A percentile compares a stretch with the other conserved stretches of the same genome.
Evolutionary conservation across 2,797 vertebrate genomes (phyloP).

Genomic region (Lagorchestes hirsutus): DNA sequence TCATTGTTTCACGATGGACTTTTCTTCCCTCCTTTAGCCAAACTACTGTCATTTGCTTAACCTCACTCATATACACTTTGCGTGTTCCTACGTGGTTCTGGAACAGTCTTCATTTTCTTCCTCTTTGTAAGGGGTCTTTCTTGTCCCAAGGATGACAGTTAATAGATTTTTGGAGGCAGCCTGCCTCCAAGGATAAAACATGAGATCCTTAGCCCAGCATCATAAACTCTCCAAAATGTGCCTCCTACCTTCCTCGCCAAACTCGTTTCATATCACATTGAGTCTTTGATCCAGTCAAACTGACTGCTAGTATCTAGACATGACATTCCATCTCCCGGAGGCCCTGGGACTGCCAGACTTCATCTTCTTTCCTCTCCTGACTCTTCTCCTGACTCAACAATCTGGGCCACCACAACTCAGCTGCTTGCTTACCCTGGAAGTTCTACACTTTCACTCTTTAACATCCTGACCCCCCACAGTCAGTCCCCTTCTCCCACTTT

Average conservation of each 20-base stretch:
- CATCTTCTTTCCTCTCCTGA: not conserved
- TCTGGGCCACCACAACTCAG: not conserved
- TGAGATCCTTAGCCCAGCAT: not conserved
- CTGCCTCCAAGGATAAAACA: not conserved
- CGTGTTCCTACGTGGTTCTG: not conserved
- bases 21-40: not conserved
- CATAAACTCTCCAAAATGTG: not conserved
- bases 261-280: not conserved
- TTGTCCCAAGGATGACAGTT: not conserved
- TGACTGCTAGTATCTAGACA: not conserved
- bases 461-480: not conserved
- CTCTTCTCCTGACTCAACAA: not conserved
- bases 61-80: not conserved
- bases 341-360: not conserved
- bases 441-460: not conserved
- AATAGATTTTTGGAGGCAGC: not conserved
- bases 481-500: not conserved
- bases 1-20: not conserved
- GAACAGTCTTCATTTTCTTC: not conserved
- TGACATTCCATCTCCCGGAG: not conserved
- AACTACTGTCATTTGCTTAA: not conserved
- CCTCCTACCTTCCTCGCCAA: not conserved
- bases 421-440: not conserved
- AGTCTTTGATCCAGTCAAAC: not conserved
- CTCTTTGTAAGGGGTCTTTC: not conserved